A percentile compares a stretch with the other conserved stretches of the same genome.
phyloP scores from a whole-genome alignment of 2,113 vertebrate species.

The Catharus fuscescens region DNA sequence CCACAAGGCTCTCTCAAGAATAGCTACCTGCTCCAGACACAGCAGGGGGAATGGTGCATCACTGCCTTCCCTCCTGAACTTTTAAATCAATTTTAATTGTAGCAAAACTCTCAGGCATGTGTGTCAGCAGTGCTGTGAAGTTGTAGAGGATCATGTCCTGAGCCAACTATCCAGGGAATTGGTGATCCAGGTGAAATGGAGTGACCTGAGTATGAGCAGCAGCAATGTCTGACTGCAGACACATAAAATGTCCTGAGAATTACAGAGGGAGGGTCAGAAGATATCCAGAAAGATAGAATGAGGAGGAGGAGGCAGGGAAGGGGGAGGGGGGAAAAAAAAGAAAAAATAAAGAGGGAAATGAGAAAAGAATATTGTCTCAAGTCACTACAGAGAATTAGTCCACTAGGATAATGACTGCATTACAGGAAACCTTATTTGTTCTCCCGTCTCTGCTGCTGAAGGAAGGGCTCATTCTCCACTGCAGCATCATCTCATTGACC shows the following conservation, averaged over 20 bases:
- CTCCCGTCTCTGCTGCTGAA: background rate
- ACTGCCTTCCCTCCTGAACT: background rate
- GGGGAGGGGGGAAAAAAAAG: fast-evolving
- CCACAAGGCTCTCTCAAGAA: background rate
- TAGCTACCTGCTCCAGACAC: background rate
- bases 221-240: background rate
- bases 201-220: background rate
- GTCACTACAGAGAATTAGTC: background rate
- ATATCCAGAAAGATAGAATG: background rate
- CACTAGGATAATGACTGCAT: background rate
- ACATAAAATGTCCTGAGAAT: background rate
- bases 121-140: background rate
- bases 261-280: background rate
- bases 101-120: background rate
- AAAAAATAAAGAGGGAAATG: background rate
- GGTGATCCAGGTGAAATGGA: background rate
- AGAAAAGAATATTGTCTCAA: background rate
- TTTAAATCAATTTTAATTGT: background rate
- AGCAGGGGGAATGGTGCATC: background rate
- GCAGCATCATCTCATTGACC: background rate
- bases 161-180: background rate
- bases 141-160: background rate
- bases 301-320: background rate
- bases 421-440: background rate
- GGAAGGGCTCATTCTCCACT: background rate